Evolutionary conservation across 1,140 invertebrate species (phyloP).

Genomic region (Drosophila sproati): DNA sequence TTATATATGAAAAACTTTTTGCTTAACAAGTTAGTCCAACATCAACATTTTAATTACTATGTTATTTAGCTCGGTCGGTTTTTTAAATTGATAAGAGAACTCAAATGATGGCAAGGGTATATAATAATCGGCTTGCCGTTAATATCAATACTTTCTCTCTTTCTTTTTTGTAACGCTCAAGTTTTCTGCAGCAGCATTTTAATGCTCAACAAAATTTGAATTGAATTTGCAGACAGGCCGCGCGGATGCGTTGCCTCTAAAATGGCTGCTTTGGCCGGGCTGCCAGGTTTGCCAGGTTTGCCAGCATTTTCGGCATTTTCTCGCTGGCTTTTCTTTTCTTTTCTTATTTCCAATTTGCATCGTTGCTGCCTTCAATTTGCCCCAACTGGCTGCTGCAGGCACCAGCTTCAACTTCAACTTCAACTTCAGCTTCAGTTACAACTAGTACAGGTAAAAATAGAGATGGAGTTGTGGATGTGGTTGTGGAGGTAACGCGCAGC

Average conservation of each 20-base stretch:
- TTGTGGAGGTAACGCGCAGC: neutral
- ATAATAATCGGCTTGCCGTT: neutral
- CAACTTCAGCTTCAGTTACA: constrained; percentile 31
- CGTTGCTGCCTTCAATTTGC: constrained; percentile 54
- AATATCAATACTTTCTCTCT: neutral
- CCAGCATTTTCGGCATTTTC: neutral
- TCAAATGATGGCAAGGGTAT: neutral
- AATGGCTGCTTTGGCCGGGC: constrained; percentile 37
- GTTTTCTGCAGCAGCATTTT: constrained; percentile 67
- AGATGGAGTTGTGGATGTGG: neutral
- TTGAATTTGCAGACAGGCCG: constrained; percentile 76
- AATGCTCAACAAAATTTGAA: constrained; percentile 82
- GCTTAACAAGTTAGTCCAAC: too few relatives aligned
- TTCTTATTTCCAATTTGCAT: constrained; percentile 65
- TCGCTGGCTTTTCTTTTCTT: neutral
- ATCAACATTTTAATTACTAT: too few relatives aligned
- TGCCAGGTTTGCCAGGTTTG: constrained; percentile 3
- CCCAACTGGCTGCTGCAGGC: constrained; percentile 56
- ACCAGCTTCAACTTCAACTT: constrained; percentile 64
- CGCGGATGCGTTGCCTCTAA: constrained; percentile 59
- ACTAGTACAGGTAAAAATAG: constrained; percentile 23
- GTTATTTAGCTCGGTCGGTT: too few relatives aligned
- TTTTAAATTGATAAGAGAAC: too few relatives aligned
- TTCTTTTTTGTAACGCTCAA: neutral
- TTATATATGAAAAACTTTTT: too few relatives aligned